phyloP scores from a whole-genome alignment of 2,797 vertebrate genomes.

The Crocodylus rhombifer region DNA sequence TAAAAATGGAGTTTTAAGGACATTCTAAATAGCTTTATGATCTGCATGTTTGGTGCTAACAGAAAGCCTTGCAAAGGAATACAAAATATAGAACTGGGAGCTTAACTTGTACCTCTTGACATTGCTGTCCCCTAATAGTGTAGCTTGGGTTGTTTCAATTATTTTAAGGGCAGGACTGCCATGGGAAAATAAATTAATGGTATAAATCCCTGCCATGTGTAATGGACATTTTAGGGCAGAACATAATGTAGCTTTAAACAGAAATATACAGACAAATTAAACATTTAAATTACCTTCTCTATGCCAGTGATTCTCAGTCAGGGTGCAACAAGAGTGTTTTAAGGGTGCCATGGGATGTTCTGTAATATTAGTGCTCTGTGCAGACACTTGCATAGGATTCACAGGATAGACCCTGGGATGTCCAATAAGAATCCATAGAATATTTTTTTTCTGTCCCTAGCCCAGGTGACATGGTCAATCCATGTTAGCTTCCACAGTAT shows the following conservation, averaged over 20 bases:
- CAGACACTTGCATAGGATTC: no score
- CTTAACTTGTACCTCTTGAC: neutral
- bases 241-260: neutral
- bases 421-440: no score
- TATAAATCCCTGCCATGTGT: neutral
- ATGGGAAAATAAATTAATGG: neutral
- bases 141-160: neutral
- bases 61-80: neutral
- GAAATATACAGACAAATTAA: neutral
- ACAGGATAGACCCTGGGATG: no score
- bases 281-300: neutral
- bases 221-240: neutral
- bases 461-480: neutral
- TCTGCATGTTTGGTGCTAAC: neutral
- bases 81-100: neutral
- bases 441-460: no score
- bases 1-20: constrained; percentile 23
- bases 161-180: neutral
- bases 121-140: neutral
- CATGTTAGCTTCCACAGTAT: neutral
- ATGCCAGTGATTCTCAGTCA: no score
- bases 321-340: no score
- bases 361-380: no score
- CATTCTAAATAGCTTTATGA: neutral
- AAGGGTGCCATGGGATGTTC: no score